Evolutionary conservation across 1,140 invertebrate species (phyloP), one percentile per base, ranked within the genome.

Genomic region (Charaxes varanes): DNA sequence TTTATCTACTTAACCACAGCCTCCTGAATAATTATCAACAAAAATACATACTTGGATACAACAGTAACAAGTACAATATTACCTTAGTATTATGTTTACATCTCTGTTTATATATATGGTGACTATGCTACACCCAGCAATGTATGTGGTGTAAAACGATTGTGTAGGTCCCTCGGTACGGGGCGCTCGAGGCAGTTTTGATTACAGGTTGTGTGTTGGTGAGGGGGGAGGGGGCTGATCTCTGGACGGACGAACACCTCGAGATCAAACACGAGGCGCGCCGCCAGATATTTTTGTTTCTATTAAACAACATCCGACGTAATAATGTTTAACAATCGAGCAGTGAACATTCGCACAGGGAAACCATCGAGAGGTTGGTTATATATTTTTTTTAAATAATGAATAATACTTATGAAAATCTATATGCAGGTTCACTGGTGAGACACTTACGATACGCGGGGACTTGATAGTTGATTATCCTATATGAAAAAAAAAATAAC

Each of bases 301-400:
- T 83, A 83, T 83, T 83, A 81, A 83, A 83, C 77, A 83, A 83
- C 79, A 81, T 74, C 79, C 79, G 69, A 73, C 79, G 74, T 83
- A 83, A 83, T 83, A 80, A 83, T 83, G 76, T 83, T 83, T 83
- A 83, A 83, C 79, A 83, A 83, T 83, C 79, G 74, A 76, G 76
- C 68, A 78, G 74, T 74, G 72, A 80, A 78, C 77, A 78, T 77
- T 80, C 56, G 71, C 56, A 77, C 56, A 74, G 41, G 6, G 44
- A 13, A 44, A 21, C 27, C 16, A 14, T 71, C 10, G 69, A 79
- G 66, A 45, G 11, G 46, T 22, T 33, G 6, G 12, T 10, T 28
- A 14, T n/a, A n/a, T n/a, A n/a, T n/a, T n/a, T n/a, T n/a, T n/a
- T n/a, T n/a, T n/a, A n/a, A n/a, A n/a, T n/a, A n/a, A n/a, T n/a